Base-by-base conservation (phyloP, 64 coral and sea anemone species). In the Actinia equina region DNA sequence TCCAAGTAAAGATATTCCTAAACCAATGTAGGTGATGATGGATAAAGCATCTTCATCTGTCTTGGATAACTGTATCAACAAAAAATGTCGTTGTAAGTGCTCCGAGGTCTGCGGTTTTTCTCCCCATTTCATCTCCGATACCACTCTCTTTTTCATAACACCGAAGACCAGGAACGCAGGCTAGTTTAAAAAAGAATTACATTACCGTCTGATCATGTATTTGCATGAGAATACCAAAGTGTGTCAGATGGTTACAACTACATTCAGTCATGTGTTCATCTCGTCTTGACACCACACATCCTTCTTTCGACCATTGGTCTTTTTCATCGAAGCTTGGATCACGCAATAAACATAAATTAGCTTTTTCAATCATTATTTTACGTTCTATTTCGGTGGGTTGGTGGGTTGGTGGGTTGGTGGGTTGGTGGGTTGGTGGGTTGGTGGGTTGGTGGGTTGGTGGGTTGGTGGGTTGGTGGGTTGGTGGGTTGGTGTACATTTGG, bases 231-330 rank as follows among this genome's bases (percentile, higher is more conserved):
- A 92, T 85, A 20, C 77, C 90, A 58, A 92, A 92, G 60, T 92
- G 85, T n/a, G 85, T 92, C 85, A 92, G 74, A 45, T 92, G 90
- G 86, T 87, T 92, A n/a, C 90, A 92, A 77, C 44, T 82, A 78
- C 90, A 92, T 25, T 58, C 59, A n/a, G 52, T 53, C 12, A 42
- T 43, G 17, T 30, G 9, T 6, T 43, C 17, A 27, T 58, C 59
- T 58, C 7, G 43, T 63, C 30, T 43, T 7, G 83, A 26, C 26
- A 85, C 4, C 13, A 10, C 20, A 51, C 78, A 81, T 37, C 78
- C 78, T 6, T 81, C 44, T 52, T 23, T n/a, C 0, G 78, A 81
- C 78, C 78, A 81, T 8, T 52, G 14, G 41, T 37, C 49, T 52
- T 81, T 20, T 15, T 19, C 27, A 10, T 14, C 52, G 2, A 49